A percentile compares a stretch with the other conserved stretches of the same genome.
Conservation (phyloP, 2,113 vertebrate genomes). For the Urocolius indicus region DNA sequence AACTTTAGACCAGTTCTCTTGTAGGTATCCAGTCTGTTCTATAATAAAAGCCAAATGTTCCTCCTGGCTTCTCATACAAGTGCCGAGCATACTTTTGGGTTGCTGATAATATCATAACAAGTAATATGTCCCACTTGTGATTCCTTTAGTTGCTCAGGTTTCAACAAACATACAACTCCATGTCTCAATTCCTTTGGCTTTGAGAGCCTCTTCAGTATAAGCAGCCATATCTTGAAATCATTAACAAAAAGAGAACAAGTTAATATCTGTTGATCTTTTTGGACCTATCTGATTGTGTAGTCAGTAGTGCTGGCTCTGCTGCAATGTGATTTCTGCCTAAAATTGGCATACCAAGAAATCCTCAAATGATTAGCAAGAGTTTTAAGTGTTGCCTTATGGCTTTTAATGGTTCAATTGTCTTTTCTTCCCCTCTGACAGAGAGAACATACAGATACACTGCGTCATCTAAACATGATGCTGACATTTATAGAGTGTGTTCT, state of each 20-base stretch:
- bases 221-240: not conserved
- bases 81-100: not conserved
- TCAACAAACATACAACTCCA: not conserved
- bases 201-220: not conserved
- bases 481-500: conserved; percentile 94
- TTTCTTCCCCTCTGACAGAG: conserved; percentile 76
- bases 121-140: not conserved
- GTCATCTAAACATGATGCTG: conserved; percentile 92
- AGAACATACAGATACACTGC: conserved; percentile 94
- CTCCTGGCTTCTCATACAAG: conserved; percentile 20
- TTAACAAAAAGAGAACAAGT: not conserved
- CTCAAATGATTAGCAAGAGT: not conserved
- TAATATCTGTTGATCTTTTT: not conserved
- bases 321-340: not conserved
- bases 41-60: conserved; percentile 49
- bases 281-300: not conserved
- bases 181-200: not conserved
- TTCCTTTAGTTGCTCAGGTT: conserved; percentile 16
- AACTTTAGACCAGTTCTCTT: not conserved
- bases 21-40: not conserved
- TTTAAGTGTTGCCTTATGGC: not conserved
- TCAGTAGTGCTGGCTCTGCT: not conserved
- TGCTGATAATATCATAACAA: conserved; percentile 37
- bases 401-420: not conserved
- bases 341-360: not conserved